Conservation (phyloP, 2,797 vertebrate species). For the Acipenser ruthenus region DNA sequence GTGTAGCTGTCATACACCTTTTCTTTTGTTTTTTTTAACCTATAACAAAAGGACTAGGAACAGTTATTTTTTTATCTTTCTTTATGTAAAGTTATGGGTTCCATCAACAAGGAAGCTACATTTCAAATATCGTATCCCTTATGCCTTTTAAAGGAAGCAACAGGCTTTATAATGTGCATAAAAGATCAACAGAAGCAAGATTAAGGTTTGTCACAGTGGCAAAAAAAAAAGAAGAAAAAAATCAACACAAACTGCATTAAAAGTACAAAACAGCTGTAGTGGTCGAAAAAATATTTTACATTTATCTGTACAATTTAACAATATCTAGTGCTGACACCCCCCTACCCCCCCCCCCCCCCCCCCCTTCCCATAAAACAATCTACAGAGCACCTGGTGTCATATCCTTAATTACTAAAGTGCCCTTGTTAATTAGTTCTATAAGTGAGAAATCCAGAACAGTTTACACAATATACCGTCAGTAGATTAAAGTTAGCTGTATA, state of each 20-base stretch:
- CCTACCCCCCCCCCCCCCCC: conserved; percentile 26
- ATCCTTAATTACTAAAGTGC: too few relatives aligned
- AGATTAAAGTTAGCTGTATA: too few relatives aligned
- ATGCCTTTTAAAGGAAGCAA: conserved; percentile 50
- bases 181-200: conserved; percentile 69
- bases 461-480: too few relatives aligned
- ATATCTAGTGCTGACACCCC: conserved; percentile 53
- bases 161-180: conserved; percentile 69
- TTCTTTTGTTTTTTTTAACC: background rate
- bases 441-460: too few relatives aligned
- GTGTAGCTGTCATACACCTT: too few relatives aligned
- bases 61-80: conserved; percentile 30
- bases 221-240: conserved; percentile 34
- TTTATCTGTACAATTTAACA: conserved; percentile 79
- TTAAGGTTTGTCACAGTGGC: conserved; percentile 71
- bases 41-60: background rate
- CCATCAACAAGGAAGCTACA: conserved; percentile 66
- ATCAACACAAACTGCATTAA: conserved; percentile 66
- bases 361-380: conserved; percentile 25
- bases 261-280: conserved; percentile 79
- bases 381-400: background rate
- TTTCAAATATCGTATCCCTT: conserved; percentile 76
- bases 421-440: too few relatives aligned
- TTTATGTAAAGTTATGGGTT: conserved; percentile 70
- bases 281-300: conserved; percentile 79